Conservation (phyloP, 2,113 vertebrate species). For the Thalassoma bifasciatum region DNA sequence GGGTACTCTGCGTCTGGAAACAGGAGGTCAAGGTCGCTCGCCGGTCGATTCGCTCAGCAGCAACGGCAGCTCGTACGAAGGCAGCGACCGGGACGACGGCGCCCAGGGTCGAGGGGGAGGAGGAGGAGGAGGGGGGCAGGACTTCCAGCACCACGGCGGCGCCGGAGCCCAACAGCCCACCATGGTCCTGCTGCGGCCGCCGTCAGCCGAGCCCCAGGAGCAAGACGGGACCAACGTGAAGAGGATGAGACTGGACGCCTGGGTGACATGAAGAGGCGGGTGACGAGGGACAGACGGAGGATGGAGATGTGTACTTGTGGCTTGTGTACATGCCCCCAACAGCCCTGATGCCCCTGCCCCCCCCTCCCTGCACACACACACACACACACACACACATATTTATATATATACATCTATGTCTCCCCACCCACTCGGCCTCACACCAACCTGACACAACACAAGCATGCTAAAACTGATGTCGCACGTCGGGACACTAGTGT, state of each 20-base stretch:
- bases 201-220: slow-evolving; percentile 83
- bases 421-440: slow-evolving; percentile 43
- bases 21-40: slow-evolving; percentile 84
- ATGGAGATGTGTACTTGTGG: slow-evolving; percentile 65
- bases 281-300: slow-evolving; percentile 43
- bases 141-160: slow-evolving; percentile 81
- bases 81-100: slow-evolving; percentile 91
- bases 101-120: slow-evolving; percentile 68
- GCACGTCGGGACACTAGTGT: slow-evolving; percentile 50
- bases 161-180: slow-evolving; percentile 73
- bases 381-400: slow-evolving; percentile 23
- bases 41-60: slow-evolving; percentile 95
- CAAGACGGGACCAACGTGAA: slow-evolving; percentile 90
- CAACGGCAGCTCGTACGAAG: slow-evolving; percentile 92
- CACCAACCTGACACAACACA: slow-evolving; percentile 35
- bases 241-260: slow-evolving; percentile 93
- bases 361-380: slow-evolving; percentile 42
- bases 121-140: slow-evolving; percentile 56
- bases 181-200: slow-evolving; percentile 88
- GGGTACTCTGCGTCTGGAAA: slow-evolving; percentile 85
- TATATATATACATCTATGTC: slow-evolving; percentile 6
- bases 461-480: slow-evolving; percentile 64
- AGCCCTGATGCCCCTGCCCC: slow-evolving; percentile 30
- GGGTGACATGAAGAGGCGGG: slow-evolving; percentile 88
- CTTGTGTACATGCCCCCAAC: slow-evolving; percentile 72